These are phyloP conservation scores for Heliconius congener DNA, from an alignment of 1,140 invertebrate species.

Conservation along the genomic window DNA sequence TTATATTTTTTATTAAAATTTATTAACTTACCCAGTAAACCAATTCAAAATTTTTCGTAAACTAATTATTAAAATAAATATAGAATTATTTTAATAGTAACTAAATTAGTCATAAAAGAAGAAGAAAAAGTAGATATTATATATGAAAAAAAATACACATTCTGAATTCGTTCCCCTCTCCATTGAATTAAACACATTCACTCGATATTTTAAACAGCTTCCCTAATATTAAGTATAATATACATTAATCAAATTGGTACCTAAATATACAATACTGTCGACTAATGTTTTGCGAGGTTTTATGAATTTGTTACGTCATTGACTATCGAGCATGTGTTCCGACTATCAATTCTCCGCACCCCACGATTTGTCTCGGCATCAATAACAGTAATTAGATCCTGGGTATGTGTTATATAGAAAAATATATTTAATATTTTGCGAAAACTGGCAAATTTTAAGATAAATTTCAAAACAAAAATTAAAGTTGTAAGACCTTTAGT, in stretches of 20 bases:
- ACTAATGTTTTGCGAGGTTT: constrained; percentile 39
- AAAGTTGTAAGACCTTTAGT: background rate
- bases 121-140: too few species aligned
- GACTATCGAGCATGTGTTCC: constrained; percentile 21
- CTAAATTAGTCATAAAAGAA: too few species aligned
- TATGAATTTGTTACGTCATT: constrained; percentile 39
- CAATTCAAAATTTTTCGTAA: too few species aligned
- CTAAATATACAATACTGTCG: constrained; percentile 37
- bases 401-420: background rate
- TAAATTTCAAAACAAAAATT: background rate
- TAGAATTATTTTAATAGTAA: too few species aligned
- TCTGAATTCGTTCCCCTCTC: background rate
- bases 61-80: too few species aligned
- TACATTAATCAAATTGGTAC: constrained; percentile 51
- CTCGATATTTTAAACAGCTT: constrained; percentile 40
- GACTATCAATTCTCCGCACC: constrained; percentile 26
- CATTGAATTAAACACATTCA: background rate
- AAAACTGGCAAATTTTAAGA: background rate
- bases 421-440: background rate
- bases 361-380: background rate
- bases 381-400: background rate
- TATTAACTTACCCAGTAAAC: too few species aligned
- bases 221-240: constrained; percentile 23
- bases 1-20: too few species aligned
- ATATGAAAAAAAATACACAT: background rate